Conservation (phyloP, 64 coral and sea anemone species). For the Actinia equina region DNA sequence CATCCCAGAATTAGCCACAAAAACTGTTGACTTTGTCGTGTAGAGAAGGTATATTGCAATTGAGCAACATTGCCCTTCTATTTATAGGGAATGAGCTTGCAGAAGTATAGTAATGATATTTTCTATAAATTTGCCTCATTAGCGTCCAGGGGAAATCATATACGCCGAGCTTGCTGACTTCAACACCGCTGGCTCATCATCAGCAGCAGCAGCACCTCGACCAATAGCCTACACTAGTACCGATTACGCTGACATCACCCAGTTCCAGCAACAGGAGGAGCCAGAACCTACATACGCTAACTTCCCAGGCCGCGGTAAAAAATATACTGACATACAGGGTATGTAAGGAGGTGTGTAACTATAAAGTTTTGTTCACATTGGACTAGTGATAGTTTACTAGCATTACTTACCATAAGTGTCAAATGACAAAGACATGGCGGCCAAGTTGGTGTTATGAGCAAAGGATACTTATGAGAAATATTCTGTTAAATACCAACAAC, state of each 20-base stretch:
- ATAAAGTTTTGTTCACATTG: not conserved
- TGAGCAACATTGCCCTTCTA: too few relatives aligned
- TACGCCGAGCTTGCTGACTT: constrained; percentile 55
- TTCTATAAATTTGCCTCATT: not conserved
- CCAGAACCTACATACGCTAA: constrained; percentile 16
- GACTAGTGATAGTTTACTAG: not conserved
- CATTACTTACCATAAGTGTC: too few relatives aligned
- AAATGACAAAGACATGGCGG: too few relatives aligned
- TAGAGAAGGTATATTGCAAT: too few relatives aligned
- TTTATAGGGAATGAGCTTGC: too few relatives aligned
- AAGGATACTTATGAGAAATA: too few relatives aligned
- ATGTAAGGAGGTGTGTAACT: not conserved
- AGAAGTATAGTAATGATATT: too few relatives aligned
- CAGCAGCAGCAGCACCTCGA: not conserved
- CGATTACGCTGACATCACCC: constrained; percentile 38
- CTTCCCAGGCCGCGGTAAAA: constrained; percentile 2
- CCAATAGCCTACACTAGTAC: constrained; percentile 18
- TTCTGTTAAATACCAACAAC: too few relatives aligned
- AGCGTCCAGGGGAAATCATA: constrained; percentile 31
- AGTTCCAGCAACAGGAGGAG: constrained; percentile 23
- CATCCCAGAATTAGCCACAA: too few relatives aligned
- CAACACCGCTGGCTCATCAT: not conserved
- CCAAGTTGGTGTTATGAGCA: too few relatives aligned
- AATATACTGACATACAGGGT: not conserved
- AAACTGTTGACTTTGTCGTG: too few relatives aligned